Conservation (phyloP, 2,113 vertebrate species). For the Chaetops frenatus region DNA sequence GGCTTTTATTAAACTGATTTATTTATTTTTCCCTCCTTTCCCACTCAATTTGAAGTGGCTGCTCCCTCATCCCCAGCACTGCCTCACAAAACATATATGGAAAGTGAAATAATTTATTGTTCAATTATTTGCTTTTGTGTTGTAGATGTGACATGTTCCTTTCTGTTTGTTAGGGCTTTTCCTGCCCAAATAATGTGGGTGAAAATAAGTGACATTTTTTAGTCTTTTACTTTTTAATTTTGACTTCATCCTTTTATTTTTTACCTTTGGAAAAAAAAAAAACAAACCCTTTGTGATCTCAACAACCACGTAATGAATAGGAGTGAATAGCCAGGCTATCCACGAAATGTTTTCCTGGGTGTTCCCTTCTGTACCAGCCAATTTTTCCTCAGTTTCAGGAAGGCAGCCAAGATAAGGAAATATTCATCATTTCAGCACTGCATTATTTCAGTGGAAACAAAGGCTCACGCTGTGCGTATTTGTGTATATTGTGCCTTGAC, state of each 20-base stretch:
- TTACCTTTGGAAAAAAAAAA: neutral
- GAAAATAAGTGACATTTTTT: rapidly evolving
- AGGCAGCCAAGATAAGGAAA: constrained; percentile 67
- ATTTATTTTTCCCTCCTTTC: constrained; percentile 13
- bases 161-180: neutral
- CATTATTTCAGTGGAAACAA: constrained; percentile 70
- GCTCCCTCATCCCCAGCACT: neutral
- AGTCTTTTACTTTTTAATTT: neutral
- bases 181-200: rapidly evolving
- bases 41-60: neutral
- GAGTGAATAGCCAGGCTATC: neutral
- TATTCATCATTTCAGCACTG: constrained; percentile 53
- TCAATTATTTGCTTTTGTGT: neutral
- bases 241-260: neutral
- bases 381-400: constrained; percentile 51
- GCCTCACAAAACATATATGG: neutral
- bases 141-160: neutral
- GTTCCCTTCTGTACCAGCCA: constrained; percentile 55
- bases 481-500: neutral
- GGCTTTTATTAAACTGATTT: neutral
- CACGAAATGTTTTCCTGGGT: constrained; percentile 55
- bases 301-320: neutral
- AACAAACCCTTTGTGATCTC: neutral
- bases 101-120: neutral
- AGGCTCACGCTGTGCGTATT: neutral